Base-by-base conservation (phyloP, 2,797 vertebrate species). In the Acipenser oxyrinchus region DNA sequence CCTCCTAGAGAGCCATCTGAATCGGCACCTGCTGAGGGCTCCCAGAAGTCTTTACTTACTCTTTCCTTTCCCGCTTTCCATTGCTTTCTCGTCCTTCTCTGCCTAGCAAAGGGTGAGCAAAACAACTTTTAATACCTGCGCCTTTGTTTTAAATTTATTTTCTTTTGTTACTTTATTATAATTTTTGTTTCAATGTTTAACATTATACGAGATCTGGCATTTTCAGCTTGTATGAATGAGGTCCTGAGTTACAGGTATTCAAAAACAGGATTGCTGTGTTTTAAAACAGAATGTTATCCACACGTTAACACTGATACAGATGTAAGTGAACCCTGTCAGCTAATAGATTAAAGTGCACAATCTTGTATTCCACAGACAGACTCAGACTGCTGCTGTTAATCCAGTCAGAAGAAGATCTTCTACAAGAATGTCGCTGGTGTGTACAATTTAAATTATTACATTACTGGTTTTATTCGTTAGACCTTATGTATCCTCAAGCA, bases 351-450 rank as follows among this genome's bases (percentile, higher is more conserved):
- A 37, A 37, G 37, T 37, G 37, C 37, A 37, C 37, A 37, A 5
- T 60, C 63, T 70, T 75, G 59, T 83, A 65, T 75, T 76, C 77
- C 74, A 4, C 72, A 97, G 97, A 69, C 95, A 97, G 92, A 87
- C 90, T 6, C 95, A 93, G 79, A 81, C 93, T 0, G 72, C 92
- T 66, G 84, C 92, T 4, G 89, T 94, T 75, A 98, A 95, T 86
- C 88, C 92, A 53, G 84, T 97, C 73, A 92, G 95, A 79, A 87
- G 94, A 64, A 84, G 93, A 60, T 97, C 95, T 4, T 96, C 94
- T 0, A 95, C 95, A 6, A 89, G 95, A 81, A 83, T 97, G 75
- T 93, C 97, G 79, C 86, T 97, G 95, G 97, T 99, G 90, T 90
- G 86, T 64, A 69, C 66, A 62, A 63, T 18, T 18, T 5, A 48